These are phyloP conservation scores for Bombus ignitus DNA, from an alignment of 1,140 invertebrate species.

Conservation along the genomic window DNA sequence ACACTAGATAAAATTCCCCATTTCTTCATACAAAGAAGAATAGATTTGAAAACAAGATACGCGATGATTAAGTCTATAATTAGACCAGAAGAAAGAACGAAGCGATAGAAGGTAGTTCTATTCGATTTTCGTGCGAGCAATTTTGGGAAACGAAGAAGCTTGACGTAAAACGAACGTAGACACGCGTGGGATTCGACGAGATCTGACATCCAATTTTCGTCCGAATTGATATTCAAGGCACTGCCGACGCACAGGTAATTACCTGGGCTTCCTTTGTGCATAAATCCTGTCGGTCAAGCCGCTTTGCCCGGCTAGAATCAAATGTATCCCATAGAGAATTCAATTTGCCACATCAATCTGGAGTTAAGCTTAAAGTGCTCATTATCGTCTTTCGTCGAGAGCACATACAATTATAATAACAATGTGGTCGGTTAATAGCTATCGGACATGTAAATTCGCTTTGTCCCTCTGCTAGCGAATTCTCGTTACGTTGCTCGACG, in stretches of 20 bases:
- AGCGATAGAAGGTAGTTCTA: neutral
- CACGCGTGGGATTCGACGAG: conserved; percentile 9
- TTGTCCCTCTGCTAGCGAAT: neutral
- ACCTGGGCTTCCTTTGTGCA: conserved; percentile 63
- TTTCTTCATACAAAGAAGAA: no score
- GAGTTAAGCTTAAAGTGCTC: conserved; percentile 48
- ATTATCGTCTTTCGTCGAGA: conserved; percentile 40
- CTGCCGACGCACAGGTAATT: conserved; percentile 56
- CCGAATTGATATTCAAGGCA: conserved; percentile 64
- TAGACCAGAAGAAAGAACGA: neutral
- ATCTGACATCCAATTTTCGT: conserved; percentile 58
- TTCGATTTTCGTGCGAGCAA: neutral
- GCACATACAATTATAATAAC: conserved; percentile 31
- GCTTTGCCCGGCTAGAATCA: conserved; percentile 55
- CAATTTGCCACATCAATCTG: conserved; percentile 54
- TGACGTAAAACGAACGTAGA: neutral
- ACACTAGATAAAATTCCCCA: no score
- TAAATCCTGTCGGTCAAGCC: conserved; percentile 49
- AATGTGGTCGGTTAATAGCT: conserved; percentile 38
- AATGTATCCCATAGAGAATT: conserved; percentile 52
- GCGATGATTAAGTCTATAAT: neutral
- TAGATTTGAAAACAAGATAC: neutral
- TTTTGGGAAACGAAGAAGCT: neutral
- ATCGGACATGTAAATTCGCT: conserved; percentile 26
- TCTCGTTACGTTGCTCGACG: neutral